phyloP scores from a whole-genome alignment of 2,888 invertebrate species.

The Vannuccia rotundouncinata region DNA sequence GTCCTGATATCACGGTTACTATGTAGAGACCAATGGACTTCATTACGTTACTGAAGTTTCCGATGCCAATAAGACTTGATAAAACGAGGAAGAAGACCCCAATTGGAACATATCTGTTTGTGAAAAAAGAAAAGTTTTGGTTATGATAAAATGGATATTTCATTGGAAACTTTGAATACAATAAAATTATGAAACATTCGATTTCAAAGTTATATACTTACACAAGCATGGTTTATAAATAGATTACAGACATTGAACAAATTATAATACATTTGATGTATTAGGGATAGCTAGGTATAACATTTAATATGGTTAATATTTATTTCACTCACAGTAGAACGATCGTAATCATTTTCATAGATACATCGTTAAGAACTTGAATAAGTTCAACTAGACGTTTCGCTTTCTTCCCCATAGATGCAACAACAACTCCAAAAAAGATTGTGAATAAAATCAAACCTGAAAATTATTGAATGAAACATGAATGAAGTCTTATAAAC shows the following conservation, averaged over 20 bases:
- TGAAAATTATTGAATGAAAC: conserved; percentile 43
- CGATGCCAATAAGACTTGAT: neutral
- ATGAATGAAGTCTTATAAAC: too few species aligned
- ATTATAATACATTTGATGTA: too few species aligned
- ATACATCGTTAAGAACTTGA: conserved; percentile 61
- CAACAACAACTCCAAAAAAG: conserved; percentile 62
- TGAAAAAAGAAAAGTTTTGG: too few species aligned
- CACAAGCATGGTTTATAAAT: too few species aligned
- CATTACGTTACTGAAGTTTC: neutral
- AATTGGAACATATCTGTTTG: conserved; percentile 3
- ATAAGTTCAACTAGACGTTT: conserved; percentile 63
- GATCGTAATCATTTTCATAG: conserved; percentile 62
- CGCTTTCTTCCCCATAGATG: conserved; percentile 61
- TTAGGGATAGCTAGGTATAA: too few species aligned
- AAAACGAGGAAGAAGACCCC: conserved; percentile 1
- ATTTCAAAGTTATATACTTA: too few species aligned
- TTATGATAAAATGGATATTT: too few species aligned
- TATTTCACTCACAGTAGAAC: conserved; percentile 63
- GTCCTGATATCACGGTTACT: conserved; percentile 70
- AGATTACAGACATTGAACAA: too few species aligned
- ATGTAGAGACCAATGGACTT: conserved; percentile 59
- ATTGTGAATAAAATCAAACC: conserved; percentile 63
- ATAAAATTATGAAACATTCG: too few species aligned
- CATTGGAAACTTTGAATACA: too few species aligned
- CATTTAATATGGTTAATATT: too few species aligned